Percentiles rank a stretch among this genome's conserved stretches.
Conservation (phyloP, 2,888 invertebrate species). For the Drosophila differens region DNA sequence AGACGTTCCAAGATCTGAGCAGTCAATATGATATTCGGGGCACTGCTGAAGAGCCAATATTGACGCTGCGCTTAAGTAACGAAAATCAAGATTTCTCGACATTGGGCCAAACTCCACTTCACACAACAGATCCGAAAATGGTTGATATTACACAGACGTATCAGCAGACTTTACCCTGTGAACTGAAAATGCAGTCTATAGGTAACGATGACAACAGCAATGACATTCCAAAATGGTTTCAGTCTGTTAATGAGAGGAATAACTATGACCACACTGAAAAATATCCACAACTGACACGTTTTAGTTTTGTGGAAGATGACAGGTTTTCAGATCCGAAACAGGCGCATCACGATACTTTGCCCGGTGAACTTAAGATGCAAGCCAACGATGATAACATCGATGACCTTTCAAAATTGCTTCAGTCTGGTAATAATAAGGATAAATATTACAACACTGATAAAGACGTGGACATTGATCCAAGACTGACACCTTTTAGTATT, state of each 20-base stretch:
- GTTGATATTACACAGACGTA: background rate
- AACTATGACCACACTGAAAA: background rate
- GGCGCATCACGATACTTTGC: background rate
- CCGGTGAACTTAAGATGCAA: background rate
- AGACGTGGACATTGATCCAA: background rate
- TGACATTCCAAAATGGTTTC: background rate
- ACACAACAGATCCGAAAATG: background rate
- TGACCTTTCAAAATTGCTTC: background rate
- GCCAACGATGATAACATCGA: background rate
- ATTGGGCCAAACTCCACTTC: background rate
- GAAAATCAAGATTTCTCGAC: background rate
- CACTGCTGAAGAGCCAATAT: background rate
- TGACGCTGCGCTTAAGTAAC: background rate
- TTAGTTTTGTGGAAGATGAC: background rate
- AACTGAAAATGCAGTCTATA: background rate
- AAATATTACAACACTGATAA: background rate
- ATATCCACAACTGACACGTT: background rate
- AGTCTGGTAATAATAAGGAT: background rate
- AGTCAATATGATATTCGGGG: background rate
- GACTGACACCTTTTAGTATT: background rate
- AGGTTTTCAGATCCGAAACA: background rate
- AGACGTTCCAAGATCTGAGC: background rate
- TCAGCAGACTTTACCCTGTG: background rate
- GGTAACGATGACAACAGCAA: background rate
- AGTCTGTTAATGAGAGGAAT: background rate